Evolutionary conservation across 2,888 invertebrate species (phyloP), one percentile per base, ranked within the genome.

Genomic region (Trachelus stipa): DNA sequence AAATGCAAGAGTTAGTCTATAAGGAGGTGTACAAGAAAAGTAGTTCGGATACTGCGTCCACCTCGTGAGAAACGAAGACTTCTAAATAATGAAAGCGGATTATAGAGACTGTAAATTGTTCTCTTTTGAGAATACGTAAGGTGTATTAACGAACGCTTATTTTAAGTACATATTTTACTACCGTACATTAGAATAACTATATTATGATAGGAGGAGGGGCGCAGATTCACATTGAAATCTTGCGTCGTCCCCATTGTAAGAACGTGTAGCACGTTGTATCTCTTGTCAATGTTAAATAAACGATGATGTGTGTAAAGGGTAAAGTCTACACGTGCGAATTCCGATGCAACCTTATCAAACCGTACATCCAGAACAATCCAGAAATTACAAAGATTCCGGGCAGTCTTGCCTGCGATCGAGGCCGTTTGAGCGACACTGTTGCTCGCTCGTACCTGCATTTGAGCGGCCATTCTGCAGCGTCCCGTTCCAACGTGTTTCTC

Each of bases 1-100:
- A 91, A 79, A 91, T 92, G 88, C 91, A 91, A 76, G 91, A 91
- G 79, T 78, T 92, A 76, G 90, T 91, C 80, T 91, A 91, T 80
- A 88, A 89, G 76, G 89, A 90, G 78, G 89, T 90, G 33, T 90
- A 90, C 78, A 88, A 88, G 76, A 90, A 88, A 83, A 81, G 73
- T 73, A 81, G 74, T 73, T 35, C 76, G 71, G 85, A 86, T 12
- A 79, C 77, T 34, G 78, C 79, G 15, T 75, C 82, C 30, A 76
- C 82, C 69, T 76, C 83, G 11, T 85, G 79, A 81, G 69, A 33
- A n/a, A 69, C 11, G 69, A 12, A 30, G 69, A 33, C 69, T 40
- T 40, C 6, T 15, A 15, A 15, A 15, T 15, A 40, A 40, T 15
- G 15, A 40, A 40, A 15, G 15, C 40, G 15, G 6, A 15, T 35